A percentile compares a stretch with the other conserved stretches of the same genome.
Conservation (phyloP, 30 jellyfish, hydroid and myxozoan genomes). For the Aurelia sp. region DNA sequence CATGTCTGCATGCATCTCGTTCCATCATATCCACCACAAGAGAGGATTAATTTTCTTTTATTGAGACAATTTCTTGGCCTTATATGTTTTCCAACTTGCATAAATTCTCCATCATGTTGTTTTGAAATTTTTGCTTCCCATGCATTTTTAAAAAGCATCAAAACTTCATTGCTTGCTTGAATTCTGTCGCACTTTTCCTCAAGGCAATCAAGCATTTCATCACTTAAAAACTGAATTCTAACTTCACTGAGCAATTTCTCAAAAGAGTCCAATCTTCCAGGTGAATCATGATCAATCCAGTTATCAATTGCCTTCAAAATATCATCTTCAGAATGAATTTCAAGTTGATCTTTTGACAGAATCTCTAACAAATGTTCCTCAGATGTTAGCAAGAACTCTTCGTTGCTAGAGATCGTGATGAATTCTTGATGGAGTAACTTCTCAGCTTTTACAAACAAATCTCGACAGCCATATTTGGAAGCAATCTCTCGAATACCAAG, state of each 20-base stretch:
- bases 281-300: slow-evolving; percentile 63
- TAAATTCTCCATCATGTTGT: slow-evolving; percentile 12
- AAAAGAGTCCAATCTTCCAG: slow-evolving; percentile 31
- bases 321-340: slow-evolving; percentile 74
- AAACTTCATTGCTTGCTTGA: background rate
- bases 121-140: slow-evolving; percentile 33
- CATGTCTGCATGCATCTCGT: slow-evolving; percentile 76
- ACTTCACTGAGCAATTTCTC: slow-evolving; percentile 39
- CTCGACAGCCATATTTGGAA: slow-evolving; percentile 50
- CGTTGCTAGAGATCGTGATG: slow-evolving; percentile 27
- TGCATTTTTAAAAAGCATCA: slow-evolving; percentile 2
- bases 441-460: slow-evolving; percentile 53
- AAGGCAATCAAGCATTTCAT: slow-evolving; percentile 22
- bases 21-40: slow-evolving; percentile 98
- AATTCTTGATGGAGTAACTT: slow-evolving; percentile 63
- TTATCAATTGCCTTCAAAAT: slow-evolving; percentile 46
- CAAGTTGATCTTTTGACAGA: slow-evolving; percentile 66
- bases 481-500: slow-evolving; percentile 79
- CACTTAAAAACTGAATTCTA: slow-evolving; percentile 71
- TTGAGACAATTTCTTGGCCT: slow-evolving; percentile 84
- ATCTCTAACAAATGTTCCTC: slow-evolving; percentile 47
- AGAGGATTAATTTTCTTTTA: slow-evolving; percentile 63
- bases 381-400: slow-evolving; percentile 65
- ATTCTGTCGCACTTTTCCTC: slow-evolving; percentile 8
- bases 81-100: slow-evolving; percentile 46